Percentiles rank a stretch among this genome's conserved stretches.
phyloP scores from a whole-genome alignment of 2,888 invertebrate genomes.

The Drosophila niveifrons region DNA sequence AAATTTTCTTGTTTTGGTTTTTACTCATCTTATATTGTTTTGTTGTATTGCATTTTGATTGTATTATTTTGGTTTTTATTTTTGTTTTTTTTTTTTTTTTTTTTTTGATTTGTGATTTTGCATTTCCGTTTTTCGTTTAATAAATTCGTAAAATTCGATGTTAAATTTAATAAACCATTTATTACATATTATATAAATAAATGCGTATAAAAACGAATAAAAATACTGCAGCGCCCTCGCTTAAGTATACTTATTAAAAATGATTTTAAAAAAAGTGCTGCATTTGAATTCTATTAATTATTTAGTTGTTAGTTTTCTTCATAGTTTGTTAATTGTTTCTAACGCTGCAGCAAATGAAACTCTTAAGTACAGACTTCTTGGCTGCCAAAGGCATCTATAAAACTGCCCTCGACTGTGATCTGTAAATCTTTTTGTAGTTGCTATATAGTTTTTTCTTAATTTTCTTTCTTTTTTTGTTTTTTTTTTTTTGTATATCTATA shows the following conservation, averaged over 20 bases:
- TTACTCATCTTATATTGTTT: constrained; percentile 68
- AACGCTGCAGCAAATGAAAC: constrained; percentile 62
- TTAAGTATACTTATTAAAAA: constrained; percentile 18
- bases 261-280: constrained; percentile 43
- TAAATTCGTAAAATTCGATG: constrained; percentile 85
- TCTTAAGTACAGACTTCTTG: constrained; percentile 49
- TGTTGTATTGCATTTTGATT: constrained; percentile 63
- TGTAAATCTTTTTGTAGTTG: constrained; percentile 33
- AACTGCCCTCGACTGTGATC: constrained; percentile 32
- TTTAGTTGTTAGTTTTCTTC: constrained; percentile 20
- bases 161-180: constrained; percentile 82
- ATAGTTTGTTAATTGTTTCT: constrained; percentile 8
- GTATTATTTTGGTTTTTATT: constrained; percentile 57
- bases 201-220: constrained; percentile 69
- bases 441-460: constrained; percentile 42
- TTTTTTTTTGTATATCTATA: constrained; percentile 22
- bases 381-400: constrained; percentile 27
- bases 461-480: not conserved
- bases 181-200: constrained; percentile 68
- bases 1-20: constrained; percentile 58
- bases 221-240: constrained; percentile 46
- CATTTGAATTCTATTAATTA: constrained; percentile 45
- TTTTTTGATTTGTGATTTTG: constrained; percentile 44
- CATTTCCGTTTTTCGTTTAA: constrained; percentile 49
- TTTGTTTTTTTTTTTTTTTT: constrained; percentile 59